Evolutionary conservation across 2,888 invertebrate species (phyloP).

Genomic region (Therioaphis trifolii): DNA sequence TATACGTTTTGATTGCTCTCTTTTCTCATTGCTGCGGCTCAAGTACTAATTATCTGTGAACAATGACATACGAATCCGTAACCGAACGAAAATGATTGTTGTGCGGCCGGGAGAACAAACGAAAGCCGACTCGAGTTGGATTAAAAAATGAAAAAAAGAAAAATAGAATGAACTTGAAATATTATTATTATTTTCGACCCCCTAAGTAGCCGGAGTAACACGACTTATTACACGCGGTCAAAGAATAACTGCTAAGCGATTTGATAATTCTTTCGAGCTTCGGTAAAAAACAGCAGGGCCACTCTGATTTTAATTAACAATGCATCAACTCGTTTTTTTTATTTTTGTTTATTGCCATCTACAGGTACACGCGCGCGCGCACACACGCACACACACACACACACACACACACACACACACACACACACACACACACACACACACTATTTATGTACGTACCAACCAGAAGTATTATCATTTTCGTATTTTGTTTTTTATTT

Average conservation of each 20-base stretch:
- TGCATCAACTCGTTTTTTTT: constrained; percentile 5
- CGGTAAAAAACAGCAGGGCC: constrained; percentile 50
- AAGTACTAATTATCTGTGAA: constrained; percentile 47
- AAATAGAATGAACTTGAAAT: neutral
- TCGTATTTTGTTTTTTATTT: neutral
- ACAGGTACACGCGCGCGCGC: neutral
- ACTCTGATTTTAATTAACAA: constrained; percentile 59
- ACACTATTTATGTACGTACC: neutral
- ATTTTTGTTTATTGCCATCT: constrained; percentile 39
- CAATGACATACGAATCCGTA: constrained; percentile 48
- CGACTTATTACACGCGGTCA: constrained; percentile 31
- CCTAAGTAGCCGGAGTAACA: constrained; percentile 45
- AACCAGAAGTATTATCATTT: neutral
- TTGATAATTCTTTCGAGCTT: constrained; percentile 29
- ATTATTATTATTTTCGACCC: constrained; percentile 42
- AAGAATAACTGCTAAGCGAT: constrained; percentile 9
- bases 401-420: no score
- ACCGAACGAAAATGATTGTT: constrained; percentile 38
- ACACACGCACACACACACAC: neutral
- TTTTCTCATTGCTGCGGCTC: constrained; percentile 15
- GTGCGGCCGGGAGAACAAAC: constrained; percentile 32
- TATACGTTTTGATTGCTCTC: constrained; percentile 35
- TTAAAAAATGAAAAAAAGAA: constrained; percentile 26
- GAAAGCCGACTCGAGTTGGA: constrained; percentile 34
- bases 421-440: neutral